Conservation (phyloP, 2,797 vertebrate species). For the Tiaroga cobitis region DNA sequence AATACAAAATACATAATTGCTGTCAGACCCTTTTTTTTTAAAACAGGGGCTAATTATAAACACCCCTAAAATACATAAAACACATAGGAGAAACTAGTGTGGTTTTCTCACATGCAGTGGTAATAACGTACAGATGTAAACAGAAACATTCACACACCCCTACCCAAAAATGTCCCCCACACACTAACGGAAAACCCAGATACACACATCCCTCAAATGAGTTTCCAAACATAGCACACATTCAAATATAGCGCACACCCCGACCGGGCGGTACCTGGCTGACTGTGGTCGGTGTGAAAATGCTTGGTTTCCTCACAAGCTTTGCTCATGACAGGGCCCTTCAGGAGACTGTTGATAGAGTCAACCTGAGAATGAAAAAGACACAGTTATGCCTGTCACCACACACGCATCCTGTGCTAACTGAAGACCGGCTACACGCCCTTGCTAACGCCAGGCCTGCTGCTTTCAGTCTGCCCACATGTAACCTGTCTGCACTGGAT, state of each 20-base stretch:
- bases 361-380: slow-evolving; percentile 85
- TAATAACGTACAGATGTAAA: slow-evolving; percentile 11
- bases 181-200: slow-evolving; percentile 51
- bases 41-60: slow-evolving; percentile 30
- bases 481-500: slow-evolving; percentile 13
- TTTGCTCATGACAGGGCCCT: slow-evolving; percentile 90
- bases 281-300: slow-evolving; percentile 92
- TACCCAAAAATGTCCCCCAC: not conserved
- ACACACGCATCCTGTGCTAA: slow-evolving; percentile 28
- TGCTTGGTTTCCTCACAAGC: slow-evolving; percentile 96
- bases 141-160: slow-evolving; percentile 46
- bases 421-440: not conserved
- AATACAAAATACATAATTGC: slow-evolving; percentile 32
- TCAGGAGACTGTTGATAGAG: slow-evolving; percentile 93
- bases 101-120: not conserved
- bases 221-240: slow-evolving; percentile 22
- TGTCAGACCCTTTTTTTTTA: not conserved
- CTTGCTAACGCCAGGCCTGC: slow-evolving; percentile 18
- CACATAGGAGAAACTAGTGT: slow-evolving; percentile 15
- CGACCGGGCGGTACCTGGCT: slow-evolving; percentile 83
- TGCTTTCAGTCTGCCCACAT: slow-evolving; percentile 48
- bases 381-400: slow-evolving; percentile 49
- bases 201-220: slow-evolving; percentile 51
- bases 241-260: slow-evolving; percentile 6
- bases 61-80: slow-evolving; percentile 22